phyloP scores from a whole-genome alignment of 2,888 invertebrate genomes.

The Sinotaia quadrata region DNA sequence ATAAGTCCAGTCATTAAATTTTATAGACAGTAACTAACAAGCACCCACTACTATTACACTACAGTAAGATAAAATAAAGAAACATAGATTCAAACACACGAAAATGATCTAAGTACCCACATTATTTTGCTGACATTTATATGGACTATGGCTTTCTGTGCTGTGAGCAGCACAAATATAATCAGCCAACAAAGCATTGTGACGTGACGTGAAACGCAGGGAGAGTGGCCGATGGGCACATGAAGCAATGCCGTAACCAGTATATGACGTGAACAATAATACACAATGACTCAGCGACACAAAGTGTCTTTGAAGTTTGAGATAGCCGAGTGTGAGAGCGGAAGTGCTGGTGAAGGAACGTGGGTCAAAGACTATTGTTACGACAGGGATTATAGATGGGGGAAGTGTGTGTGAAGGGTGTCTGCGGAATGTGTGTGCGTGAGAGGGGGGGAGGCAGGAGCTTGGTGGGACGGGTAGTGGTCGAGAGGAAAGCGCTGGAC shows the following conservation, averaged over 20 bases:
- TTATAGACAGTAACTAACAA: too few relatives aligned
- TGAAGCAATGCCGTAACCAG: slow-evolving; percentile 29
- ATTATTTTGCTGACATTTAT: too few relatives aligned
- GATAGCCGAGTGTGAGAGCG: too few relatives aligned
- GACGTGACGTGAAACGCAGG: slow-evolving; percentile 26
- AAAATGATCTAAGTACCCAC: too few relatives aligned
- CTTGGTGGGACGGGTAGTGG: slow-evolving; percentile 34
- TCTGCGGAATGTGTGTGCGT: background rate
- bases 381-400: background rate
- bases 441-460: slow-evolving; percentile 27
- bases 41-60: too few relatives aligned
- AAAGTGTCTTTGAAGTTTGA: background rate
- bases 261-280: slow-evolving; percentile 29
- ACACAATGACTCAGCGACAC: slow-evolving; percentile 22
- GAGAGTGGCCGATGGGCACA: slow-evolving; percentile 31
- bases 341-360: too few relatives aligned
- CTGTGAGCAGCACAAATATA: slow-evolving; percentile 4
- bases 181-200: slow-evolving; percentile 13
- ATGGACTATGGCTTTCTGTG: too few relatives aligned
- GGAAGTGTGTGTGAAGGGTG: background rate
- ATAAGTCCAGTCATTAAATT: too few relatives aligned
- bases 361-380: background rate
- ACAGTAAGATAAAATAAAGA: too few relatives aligned
- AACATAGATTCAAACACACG: too few relatives aligned
- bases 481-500: too few relatives aligned